Evolutionary conservation across 2,113 vertebrate genomes (phyloP).

Genomic region (Siniperca knerii): DNA sequence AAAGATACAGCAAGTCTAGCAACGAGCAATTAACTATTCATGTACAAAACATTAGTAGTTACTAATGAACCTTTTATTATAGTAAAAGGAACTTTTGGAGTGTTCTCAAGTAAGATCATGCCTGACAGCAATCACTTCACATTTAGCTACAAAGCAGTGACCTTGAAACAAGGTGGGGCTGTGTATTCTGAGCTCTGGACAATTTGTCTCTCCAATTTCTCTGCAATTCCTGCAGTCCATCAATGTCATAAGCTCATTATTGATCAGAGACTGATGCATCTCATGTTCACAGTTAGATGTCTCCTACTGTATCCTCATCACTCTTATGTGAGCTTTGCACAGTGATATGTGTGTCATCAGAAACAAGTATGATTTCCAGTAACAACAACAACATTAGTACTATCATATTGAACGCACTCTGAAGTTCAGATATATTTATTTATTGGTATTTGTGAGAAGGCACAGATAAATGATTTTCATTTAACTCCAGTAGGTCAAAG

Average conservation of each 20-base stretch:
- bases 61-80: background rate
- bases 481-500: background rate
- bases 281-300: slow-evolving; percentile 78
- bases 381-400: slow-evolving; percentile 30
- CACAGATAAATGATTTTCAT: background rate
- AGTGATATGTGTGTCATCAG: slow-evolving; percentile 18
- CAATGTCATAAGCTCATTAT: slow-evolving; percentile 84
- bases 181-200: slow-evolving; percentile 62
- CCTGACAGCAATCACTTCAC: slow-evolving; percentile 37
- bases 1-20: background rate
- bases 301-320: slow-evolving; percentile 62
- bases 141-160: slow-evolving; percentile 54
- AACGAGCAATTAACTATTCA: background rate
- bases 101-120: slow-evolving; percentile 2
- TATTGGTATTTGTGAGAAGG: background rate
- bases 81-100: background rate
- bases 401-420: background rate
- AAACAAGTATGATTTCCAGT: slow-evolving; percentile 46
- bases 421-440: slow-evolving; percentile 17
- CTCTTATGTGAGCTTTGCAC: slow-evolving; percentile 46
- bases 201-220: slow-evolving; percentile 81
- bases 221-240: slow-evolving; percentile 81
- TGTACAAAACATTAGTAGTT: background rate
- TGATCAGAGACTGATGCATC: slow-evolving; percentile 79
- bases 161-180: slow-evolving; percentile 76